These are phyloP conservation scores for Brenthis hecate DNA, from an alignment of 2,888 invertebrate genomes.

Conservation along the genomic window DNA sequence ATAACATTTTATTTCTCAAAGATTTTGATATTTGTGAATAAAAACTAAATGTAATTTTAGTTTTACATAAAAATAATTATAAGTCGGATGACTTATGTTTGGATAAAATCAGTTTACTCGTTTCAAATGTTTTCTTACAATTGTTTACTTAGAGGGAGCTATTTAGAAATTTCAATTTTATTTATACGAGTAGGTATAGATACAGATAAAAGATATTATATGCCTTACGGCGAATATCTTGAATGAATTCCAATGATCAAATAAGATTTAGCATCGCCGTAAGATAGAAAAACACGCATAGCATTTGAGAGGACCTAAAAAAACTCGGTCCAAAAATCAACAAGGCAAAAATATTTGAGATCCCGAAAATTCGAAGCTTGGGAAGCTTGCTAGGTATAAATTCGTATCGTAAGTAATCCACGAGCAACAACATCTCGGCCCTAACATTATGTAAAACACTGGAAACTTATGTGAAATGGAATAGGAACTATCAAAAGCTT, in stretches of 20 bases:
- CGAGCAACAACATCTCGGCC: constrained; percentile 20
- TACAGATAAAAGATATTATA: constrained; percentile 1
- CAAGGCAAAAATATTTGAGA: constrained; percentile 21
- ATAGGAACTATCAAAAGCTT: constrained; percentile 54
- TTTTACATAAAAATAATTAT: no score
- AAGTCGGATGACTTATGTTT: no score
- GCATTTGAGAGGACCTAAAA: constrained; percentile 24
- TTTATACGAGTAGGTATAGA: neutral
- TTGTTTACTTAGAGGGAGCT: no score
- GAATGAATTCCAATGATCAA: constrained; percentile 12
- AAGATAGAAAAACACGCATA: constrained; percentile 16
- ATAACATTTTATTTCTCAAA: no score
- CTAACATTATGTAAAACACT: constrained; percentile 43
- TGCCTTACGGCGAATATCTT: neutral
- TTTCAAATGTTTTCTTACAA: no score
- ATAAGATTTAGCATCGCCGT: constrained; percentile 12
- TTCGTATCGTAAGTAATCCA: constrained; percentile 27
- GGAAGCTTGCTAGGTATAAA: constrained; percentile 16
- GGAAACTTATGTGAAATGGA: constrained; percentile 10
- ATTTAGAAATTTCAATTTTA: neutral
- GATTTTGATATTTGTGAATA: no score
- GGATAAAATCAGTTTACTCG: no score
- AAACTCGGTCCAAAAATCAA: constrained; percentile 27
- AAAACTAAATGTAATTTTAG: no score
- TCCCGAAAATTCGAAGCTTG: constrained; percentile 16